Conservation (phyloP, 2,113 vertebrate genomes). For the cat (Felis catus) region F.catus_Fca126_mat1.0 CM031424.1:61998001-61998500, state of each 20-base stretch:
- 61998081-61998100: not conserved
- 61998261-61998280: not conserved
- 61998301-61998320: not conserved
- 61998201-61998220: not conserved
- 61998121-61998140: not conserved
- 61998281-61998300: not conserved
- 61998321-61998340: not conserved
- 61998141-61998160: not conserved
- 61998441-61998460: constrained; percentile 11
- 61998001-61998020: not conserved
- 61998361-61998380: not conserved
- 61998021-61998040: constrained; percentile 5
- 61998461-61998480: not conserved
- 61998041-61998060: constrained; percentile 1
- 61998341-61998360: not conserved
- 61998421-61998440: not conserved
- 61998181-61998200: not conserved
- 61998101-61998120: not conserved
- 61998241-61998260: not conserved
- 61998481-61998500: not conserved
- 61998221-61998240: not conserved
- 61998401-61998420: not conserved
- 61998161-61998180: constrained; percentile 14
- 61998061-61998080: not conserved
- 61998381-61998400: not conserved